Evolutionary conservation across 92 coral and sea anemone species (phyloP).

Genomic region (Porites evermanni): DNA sequence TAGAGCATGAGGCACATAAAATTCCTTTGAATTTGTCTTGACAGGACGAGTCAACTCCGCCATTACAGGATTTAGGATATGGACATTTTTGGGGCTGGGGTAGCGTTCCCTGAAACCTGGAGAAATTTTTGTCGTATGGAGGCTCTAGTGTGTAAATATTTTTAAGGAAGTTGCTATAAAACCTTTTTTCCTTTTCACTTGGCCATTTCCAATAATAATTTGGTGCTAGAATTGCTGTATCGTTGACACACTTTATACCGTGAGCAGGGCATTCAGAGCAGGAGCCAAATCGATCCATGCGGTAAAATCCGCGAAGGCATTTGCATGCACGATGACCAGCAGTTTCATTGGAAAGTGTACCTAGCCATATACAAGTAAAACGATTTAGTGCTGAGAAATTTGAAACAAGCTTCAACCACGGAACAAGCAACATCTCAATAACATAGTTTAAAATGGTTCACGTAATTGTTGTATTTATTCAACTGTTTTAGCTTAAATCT

Average conservation of each 20-base stretch:
- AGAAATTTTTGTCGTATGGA: not conserved
- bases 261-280: slow-evolving; percentile 44
- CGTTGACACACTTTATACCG: slow-evolving; percentile 30
- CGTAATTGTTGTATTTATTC: too few species aligned
- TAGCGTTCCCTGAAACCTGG: not conserved
- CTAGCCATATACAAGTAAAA: not conserved
- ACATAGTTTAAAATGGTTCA: too few species aligned
- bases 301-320: slow-evolving; percentile 48
- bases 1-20: not conserved
- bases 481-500: too few species aligned
- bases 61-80: not conserved
- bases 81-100: not conserved
- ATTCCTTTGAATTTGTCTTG: not conserved
- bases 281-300: slow-evolving; percentile 53
- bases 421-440: too few species aligned
- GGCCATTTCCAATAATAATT: slow-evolving; percentile 56
- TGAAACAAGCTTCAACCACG: too few species aligned
- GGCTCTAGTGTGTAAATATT: not conserved
- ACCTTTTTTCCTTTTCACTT: not conserved
- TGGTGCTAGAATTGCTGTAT: slow-evolving; percentile 29
- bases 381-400: not conserved
- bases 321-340: slow-evolving; percentile 34
- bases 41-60: not conserved
- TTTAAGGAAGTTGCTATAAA: too few species aligned
- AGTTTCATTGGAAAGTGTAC: not conserved